Evolutionary conservation across 2,113 vertebrate genomes (phyloP).

Genomic region (Lethenteron camtschaticum): DNA sequence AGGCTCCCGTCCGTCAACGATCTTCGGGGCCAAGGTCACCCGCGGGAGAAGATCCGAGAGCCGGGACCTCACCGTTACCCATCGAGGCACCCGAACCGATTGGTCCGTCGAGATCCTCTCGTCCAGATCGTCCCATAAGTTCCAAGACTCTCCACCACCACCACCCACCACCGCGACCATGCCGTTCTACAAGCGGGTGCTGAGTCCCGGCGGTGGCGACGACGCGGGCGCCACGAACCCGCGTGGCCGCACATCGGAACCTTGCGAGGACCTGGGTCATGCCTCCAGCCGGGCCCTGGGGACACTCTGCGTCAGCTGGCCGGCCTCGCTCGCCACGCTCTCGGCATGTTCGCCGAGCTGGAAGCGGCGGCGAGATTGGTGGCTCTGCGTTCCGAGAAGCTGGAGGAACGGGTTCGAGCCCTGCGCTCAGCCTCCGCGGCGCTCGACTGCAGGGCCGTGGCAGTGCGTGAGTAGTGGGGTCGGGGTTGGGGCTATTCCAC

Average conservation of each 20-base stretch:
- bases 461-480: neutral
- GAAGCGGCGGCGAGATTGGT: neutral
- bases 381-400: neutral
- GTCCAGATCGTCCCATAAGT: too few species aligned
- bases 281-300: neutral
- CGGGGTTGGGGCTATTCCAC: too few species aligned
- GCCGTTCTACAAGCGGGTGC: conserved; percentile 5
- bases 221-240: neutral
- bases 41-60: too few species aligned
- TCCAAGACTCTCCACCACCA: too few species aligned
- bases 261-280: neutral
- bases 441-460: neutral
- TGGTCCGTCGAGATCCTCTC: too few species aligned
- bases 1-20: too few species aligned
- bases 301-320: conserved; percentile 1
- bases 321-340: neutral
- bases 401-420: neutral
- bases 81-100: too few species aligned
- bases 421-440: neutral
- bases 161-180: neutral
- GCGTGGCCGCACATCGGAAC: neutral
- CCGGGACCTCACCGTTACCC: too few species aligned
- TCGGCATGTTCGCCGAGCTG: conserved; percentile 3
- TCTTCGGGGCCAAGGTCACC: too few species aligned
- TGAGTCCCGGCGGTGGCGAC: neutral